Evolutionary conservation across 1,140 invertebrate species (phyloP).

Genomic region (Ephestia elutella): DNA sequence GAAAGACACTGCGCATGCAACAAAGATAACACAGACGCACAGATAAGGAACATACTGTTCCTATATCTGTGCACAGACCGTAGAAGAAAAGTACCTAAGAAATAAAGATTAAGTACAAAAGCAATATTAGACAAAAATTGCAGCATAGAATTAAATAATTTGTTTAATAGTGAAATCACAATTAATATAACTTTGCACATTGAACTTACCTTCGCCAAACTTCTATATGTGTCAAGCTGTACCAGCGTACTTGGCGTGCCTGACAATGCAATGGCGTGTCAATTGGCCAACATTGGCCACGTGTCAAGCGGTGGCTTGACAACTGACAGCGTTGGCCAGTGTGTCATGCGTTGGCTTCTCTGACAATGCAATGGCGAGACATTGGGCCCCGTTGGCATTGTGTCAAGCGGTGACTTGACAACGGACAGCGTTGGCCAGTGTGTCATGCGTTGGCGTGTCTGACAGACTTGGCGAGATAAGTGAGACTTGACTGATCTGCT

Average conservation of each 20-base stretch:
- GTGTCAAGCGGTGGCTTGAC: constrained; percentile 1
- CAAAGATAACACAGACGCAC: not conserved
- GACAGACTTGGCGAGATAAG: constrained; percentile 1
- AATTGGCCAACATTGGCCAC: not conserved
- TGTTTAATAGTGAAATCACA: not conserved
- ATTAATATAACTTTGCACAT: not conserved
- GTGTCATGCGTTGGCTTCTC: not conserved
- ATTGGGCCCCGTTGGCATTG: not conserved
- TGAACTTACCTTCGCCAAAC: constrained; percentile 4
- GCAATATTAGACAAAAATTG: not conserved
- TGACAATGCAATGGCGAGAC: constrained; percentile 8
- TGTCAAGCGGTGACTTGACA: too few species aligned
- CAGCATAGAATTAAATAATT: not conserved
- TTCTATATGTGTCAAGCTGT: constrained; percentile 7
- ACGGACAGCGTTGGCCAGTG: not conserved
- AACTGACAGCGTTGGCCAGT: not conserved
- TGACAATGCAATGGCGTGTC: constrained; percentile 9
- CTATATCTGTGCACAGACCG: too few species aligned
- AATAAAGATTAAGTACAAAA: not conserved
- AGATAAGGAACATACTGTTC: not conserved
- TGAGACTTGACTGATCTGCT: constrained; percentile 8
- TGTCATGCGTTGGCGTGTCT: not conserved
- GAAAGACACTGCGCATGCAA: too few species aligned
- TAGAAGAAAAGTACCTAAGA: not conserved
- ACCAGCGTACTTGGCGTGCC: constrained; percentile 12